Conservation (phyloP, 2,888 invertebrate species). For the Plagodis pulveraria region DNA sequence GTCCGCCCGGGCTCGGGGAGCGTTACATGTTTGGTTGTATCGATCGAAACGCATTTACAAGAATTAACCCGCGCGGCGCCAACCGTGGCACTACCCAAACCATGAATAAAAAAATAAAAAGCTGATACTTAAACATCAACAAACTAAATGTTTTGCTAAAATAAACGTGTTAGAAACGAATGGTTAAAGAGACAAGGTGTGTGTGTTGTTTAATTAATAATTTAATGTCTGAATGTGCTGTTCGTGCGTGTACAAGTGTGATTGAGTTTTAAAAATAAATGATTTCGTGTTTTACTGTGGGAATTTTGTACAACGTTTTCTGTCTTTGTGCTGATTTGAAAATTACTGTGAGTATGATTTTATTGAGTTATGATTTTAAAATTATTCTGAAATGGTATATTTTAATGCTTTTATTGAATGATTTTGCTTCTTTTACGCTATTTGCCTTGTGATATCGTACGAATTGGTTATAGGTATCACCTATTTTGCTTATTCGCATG, state of each 20-base stretch:
- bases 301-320: slow-evolving; percentile 3
- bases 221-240: slow-evolving; percentile 17
- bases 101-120: slow-evolving; percentile 44
- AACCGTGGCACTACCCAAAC: slow-evolving; percentile 19
- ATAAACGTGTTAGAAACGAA: slow-evolving; percentile 1
- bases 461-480: neutral
- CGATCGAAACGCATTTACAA: slow-evolving; percentile 14
- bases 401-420: neutral
- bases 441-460: neutral
- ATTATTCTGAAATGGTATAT: neutral
- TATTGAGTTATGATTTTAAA: too few relatives aligned
- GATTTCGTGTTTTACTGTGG: slow-evolving; percentile 5
- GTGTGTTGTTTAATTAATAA: slow-evolving; percentile 20
- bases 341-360: slow-evolving; percentile 16
- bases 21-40: slow-evolving; percentile 35
- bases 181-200: slow-evolving; percentile 1
- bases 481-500: neutral
- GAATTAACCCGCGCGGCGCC: slow-evolving; percentile 18
- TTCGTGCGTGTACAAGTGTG: slow-evolving; percentile 19
- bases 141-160: slow-evolving; percentile 2
- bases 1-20: slow-evolving; percentile 70
- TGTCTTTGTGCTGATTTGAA: slow-evolving; percentile 5
- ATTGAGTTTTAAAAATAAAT: slow-evolving; percentile 22
- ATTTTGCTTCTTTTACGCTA: neutral
- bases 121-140: slow-evolving; percentile 9